These are phyloP conservation scores for Malaclemys terrapin DNA, from an alignment of 2,113 vertebrate species.

Conservation along the genomic window DNA sequence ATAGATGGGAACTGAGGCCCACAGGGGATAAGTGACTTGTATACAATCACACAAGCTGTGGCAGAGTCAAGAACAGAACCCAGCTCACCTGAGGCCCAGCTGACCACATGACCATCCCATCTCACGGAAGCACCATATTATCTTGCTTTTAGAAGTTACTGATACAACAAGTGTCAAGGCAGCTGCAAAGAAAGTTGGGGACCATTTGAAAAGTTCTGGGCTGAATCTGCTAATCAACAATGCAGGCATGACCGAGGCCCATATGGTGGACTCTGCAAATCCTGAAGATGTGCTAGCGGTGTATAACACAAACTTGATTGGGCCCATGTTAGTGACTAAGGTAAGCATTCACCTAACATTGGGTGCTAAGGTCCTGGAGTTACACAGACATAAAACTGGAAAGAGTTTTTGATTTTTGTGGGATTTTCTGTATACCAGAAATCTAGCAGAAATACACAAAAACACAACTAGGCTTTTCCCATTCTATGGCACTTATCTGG, in stretches of 20 bases:
- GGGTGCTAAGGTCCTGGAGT: background rate
- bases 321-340: slow-evolving; percentile 20
- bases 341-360: background rate
- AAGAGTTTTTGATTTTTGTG: background rate
- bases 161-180: background rate
- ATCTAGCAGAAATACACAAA: background rate
- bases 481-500: background rate
- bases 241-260: background rate
- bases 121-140: too few relatives aligned
- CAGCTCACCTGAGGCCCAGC: too few relatives aligned
- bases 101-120: too few relatives aligned
- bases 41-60: too few relatives aligned
- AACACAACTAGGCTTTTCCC: background rate
- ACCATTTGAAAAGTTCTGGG: background rate
- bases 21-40: too few relatives aligned
- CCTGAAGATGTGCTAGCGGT: background rate
- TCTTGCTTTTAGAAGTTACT: background rate
- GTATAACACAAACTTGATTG: background rate
- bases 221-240: background rate
- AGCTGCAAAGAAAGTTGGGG: background rate
- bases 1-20: too few relatives aligned
- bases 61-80: too few relatives aligned
- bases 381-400: background rate
- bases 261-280: background rate
- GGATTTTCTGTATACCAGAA: background rate